A percentile compares a stretch with the other conserved stretches of the same genome.
phyloP scores from a whole-genome alignment of 2,888 invertebrate genomes.

The Oligia latruncula region DNA sequence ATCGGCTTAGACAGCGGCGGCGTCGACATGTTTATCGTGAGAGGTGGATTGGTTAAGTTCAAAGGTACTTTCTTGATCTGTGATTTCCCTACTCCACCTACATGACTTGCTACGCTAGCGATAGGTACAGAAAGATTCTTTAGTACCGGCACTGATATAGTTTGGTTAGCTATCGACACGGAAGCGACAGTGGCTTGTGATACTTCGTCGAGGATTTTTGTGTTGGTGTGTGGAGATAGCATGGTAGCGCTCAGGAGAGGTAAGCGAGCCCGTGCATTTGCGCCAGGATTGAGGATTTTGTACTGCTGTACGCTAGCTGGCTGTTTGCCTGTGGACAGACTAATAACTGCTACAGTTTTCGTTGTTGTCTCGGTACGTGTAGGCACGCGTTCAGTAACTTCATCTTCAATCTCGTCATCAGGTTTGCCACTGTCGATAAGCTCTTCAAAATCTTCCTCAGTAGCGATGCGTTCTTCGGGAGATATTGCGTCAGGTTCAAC shows the following conservation, averaged over 20 bases:
- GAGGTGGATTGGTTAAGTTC: conserved; percentile 79
- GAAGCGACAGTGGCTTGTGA: conserved; percentile 91
- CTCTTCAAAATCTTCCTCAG: conserved; percentile 92
- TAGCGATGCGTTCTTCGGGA: conserved; percentile 91
- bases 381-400: conserved; percentile 80
- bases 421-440: conserved; percentile 91
- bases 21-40: conserved; percentile 82
- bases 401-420: conserved; percentile 86
- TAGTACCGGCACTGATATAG: conserved; percentile 87
- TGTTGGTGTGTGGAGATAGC: conserved; percentile 82
- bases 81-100: conserved; percentile 68
- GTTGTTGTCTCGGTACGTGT: conserved; percentile 89
- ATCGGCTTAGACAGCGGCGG: conserved; percentile 83
- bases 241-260: conserved; percentile 79
- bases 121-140: conserved; percentile 85
- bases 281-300: conserved; percentile 82
- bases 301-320: conserved; percentile 85
- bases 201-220: conserved; percentile 89
- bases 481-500: conserved; percentile 91
- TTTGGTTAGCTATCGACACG: conserved; percentile 88
- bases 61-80: conserved; percentile 78
- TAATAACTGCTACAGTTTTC: conserved; percentile 89
- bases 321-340: conserved; percentile 85
- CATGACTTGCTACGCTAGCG: conserved; percentile 67
- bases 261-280: conserved; percentile 78